phyloP scores from a whole-genome alignment of 2,888 invertebrate species.

The Ichneumon xanthorius region DNA sequence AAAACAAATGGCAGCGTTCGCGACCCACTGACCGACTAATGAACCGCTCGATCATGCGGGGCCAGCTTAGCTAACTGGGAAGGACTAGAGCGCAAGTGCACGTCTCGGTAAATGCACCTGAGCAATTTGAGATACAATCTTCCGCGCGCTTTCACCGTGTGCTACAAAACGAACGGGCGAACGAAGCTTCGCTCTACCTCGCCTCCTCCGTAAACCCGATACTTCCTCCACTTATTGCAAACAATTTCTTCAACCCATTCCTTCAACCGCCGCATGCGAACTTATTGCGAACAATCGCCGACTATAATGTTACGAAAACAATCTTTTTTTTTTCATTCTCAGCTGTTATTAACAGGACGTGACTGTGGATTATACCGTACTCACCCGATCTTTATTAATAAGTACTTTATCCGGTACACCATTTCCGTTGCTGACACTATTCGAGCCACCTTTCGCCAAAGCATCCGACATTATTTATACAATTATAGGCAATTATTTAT shows the following conservation, averaged over 20 bases:
- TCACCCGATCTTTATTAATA: constrained; percentile 68
- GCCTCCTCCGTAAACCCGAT: not conserved
- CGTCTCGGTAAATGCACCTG: constrained; percentile 55
- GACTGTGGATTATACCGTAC: constrained; percentile 52
- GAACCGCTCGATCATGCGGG: constrained; percentile 32
- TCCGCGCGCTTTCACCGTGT: constrained; percentile 67
- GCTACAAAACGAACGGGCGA: constrained; percentile 33
- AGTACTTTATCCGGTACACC: constrained; percentile 63
- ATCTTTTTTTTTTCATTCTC: not conserved
- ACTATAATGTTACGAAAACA: constrained; percentile 3
- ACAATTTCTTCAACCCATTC: not conserved
- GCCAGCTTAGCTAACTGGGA: not conserved
- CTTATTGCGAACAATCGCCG: constrained; percentile 2
- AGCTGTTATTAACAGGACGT: not conserved
- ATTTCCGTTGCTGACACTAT: constrained; percentile 65
- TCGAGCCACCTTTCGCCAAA: constrained; percentile 63
- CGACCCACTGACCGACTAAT: constrained; percentile 72
- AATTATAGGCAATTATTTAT: not conserved
- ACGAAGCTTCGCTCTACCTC: constrained; percentile 25
- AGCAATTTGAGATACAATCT: constrained; percentile 63
- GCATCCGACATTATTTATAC: constrained; percentile 67
- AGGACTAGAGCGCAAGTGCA: constrained; percentile 45
- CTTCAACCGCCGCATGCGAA: not conserved
- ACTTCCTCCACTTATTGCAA: not conserved
- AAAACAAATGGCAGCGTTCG: constrained; percentile 58